Evolutionary conservation across 1,140 invertebrate species (phyloP), one percentile per base, ranked within the genome.

Genomic region (Bombus difficillimus): DNA sequence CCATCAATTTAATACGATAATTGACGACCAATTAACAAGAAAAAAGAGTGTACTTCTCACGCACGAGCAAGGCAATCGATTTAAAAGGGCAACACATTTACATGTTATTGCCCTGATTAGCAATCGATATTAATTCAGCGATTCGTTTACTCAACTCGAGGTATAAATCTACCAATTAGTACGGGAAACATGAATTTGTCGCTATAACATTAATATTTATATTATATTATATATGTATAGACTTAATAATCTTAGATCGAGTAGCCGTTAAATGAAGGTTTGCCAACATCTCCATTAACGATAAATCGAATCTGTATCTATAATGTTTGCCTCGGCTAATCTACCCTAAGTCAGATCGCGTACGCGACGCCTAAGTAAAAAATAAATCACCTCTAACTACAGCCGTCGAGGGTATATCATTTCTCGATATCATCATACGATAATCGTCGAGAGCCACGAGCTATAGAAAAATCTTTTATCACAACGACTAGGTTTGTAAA

Each of bases 81-180:
- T 34, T 25, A 41, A 66, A 47, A 66, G 41, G 25, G 32, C 22
- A 22, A 73, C 32, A 39, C 47, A 2, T 64, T n/a, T 75, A 69
- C 15, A 28, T 68, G n/a, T 32, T 9, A 41, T 1, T 5, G 28
- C 8, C 47, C n/a, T 9, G 34, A 47, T 32, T 62, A 68, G 32
- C 47, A 32, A 59, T 85, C 69, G 32, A 81, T 53, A n/a, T 47
- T 69, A 34, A 39, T 32, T 10, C 25, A 83, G 15, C 72, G n/a
- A 62, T n/a, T 43, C 43, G 47, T 83, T 75, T 8, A 43, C 12
- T 43, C 39, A 28, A 83, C n/a, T 37, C 76, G 43, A 82, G 12
- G 75, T 90, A 89, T 83, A 83, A 86, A 90, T 85, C 80, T 89
- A 90, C 64, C 15, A 83, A 81, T 90, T 90, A 90, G 81, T 90